A percentile compares a stretch with the other conserved stretches of the same genome.
Evolutionary conservation across 2,888 invertebrate genomes (phyloP).

Genomic region (Clanis bilineata): DNA sequence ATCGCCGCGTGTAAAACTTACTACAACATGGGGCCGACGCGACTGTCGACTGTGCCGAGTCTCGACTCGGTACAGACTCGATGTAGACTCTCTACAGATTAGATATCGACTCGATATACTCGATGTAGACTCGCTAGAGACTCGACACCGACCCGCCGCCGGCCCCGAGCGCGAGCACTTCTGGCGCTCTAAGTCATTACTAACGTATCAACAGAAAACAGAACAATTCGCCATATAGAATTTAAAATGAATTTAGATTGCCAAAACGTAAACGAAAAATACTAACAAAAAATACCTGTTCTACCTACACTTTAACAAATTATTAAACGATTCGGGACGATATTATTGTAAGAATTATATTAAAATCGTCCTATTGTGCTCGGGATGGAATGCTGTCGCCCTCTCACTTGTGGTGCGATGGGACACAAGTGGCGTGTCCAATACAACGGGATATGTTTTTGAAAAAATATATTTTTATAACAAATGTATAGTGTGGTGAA

Average conservation of each 20-base stretch:
- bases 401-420: not conserved
- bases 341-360: conserved; percentile 82
- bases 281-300: conserved; percentile 69
- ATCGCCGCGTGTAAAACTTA: conserved; percentile 59
- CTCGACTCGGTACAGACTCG: no score
- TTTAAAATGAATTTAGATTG: conserved; percentile 58
- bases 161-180: not conserved
- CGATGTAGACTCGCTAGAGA: no score
- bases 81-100: no score
- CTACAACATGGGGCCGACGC: not conserved
- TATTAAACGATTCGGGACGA: conserved; percentile 77
- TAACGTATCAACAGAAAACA: conserved; percentile 53
- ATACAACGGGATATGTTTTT: not conserved
- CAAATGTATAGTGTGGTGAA: not conserved
- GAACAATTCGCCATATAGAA: conserved; percentile 50
- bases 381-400: conserved; percentile 63
- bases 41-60: not conserved
- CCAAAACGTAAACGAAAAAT: conserved; percentile 67
- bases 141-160: not conserved
- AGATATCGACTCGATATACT: no score
- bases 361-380: conserved; percentile 75
- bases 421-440: not conserved
- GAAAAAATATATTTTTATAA: not conserved
- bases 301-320: conserved; percentile 76
- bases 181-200: conserved; percentile 30